Base-by-base conservation (phyloP, 2,888 invertebrate genomes). In the Mylabris sibirica region DNA sequence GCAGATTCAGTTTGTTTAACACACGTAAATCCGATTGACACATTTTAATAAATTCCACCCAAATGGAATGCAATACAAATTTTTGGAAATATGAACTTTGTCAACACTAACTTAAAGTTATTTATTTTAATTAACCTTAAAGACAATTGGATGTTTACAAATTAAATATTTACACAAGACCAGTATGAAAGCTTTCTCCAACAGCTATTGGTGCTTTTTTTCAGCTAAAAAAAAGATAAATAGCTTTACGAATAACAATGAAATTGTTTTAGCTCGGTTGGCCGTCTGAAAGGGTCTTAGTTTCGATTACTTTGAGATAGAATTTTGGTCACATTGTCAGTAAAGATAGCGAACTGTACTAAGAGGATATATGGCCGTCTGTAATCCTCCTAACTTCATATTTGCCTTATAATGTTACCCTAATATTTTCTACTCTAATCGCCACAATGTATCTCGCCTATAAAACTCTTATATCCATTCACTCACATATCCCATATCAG, bases 351-450 rank as follows among this genome's bases (percentile, higher is more conserved):
- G 65, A 61, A 57, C 62, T 30, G 53, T 11, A n/a, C 44, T 67
- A 69, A 69, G 69, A 66, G 66, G 67, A 69, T 67, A 62, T 70
- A 65, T 64, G 61, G 34, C 59, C 64, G 4, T 62, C 49, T 67
- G 57, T 70, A 67, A 70, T 70, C 67, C 64, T n/a, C 59, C 63
- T 67, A 67, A 67, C 70, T 70, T 70, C 70, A 70, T 70, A 67
- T 70, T 70, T 70, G 59, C 60, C 59, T 65, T 41, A 67, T 67
- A 70, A 64, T 62, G 63, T 65, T 59, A 61, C 67, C 63, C 60
- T 59, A 65, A 70, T 70, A 70, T 67, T 70, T 70, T 63, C 67
- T 70, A 24, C 66, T 69, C 66, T 67, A 53, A 53, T 63, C 59
- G 62, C 64, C 61, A 69, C 66, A 61, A 63, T 60, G 63, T 49